Evolutionary conservation across 2,113 vertebrate species (phyloP), one percentile per base, ranked within the genome.

Genomic region (Takifugu flavidus): DNA sequence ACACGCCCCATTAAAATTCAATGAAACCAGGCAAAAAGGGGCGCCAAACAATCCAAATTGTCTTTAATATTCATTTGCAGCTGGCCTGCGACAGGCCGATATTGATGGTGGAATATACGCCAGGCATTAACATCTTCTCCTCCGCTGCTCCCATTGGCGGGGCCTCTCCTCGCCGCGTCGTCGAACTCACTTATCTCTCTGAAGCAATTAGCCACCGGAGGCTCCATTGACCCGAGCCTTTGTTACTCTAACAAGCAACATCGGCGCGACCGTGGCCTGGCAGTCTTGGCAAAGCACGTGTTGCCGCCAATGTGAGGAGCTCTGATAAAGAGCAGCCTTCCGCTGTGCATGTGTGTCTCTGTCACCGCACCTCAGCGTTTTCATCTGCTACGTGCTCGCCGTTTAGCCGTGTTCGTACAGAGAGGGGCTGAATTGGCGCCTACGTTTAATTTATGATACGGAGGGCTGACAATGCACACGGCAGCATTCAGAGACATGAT

Each of bases 181-280:
- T 85, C 86, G 87, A 87, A 88, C 75, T 84, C 86, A 74, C 85
- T 91, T 90, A 92, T 92, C 91, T 91, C 86, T 82, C 76, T 62
- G 77, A 90, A 89, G 88, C 88, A 90, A 90, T 92, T 91, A 92
- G 86, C 75, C 86, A 88, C 91, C 77, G 72, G 88, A 90, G 87
- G 88, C 91, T 89, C 78, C 84, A 81, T 80, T 91, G 89, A 91
- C 89, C 89, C 78, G 81, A 66, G 80, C 82, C 78, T 90, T 91
- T 91, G 89, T 91, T 80, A 75, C 79, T 81, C 78, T 78, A 73
- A 76, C 80, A 62, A 87, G 84, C 59, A 76, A 86, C 84, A 87
- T 89, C 86, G 86, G 75, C 83, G 79, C 78, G 83, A 84, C 83
- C 70, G 47, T 75, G 76, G 82, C 86, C 85, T 70, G 74, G 68